Conservation (phyloP, 2,797 vertebrate species). For the Xenops minutus region DNA sequence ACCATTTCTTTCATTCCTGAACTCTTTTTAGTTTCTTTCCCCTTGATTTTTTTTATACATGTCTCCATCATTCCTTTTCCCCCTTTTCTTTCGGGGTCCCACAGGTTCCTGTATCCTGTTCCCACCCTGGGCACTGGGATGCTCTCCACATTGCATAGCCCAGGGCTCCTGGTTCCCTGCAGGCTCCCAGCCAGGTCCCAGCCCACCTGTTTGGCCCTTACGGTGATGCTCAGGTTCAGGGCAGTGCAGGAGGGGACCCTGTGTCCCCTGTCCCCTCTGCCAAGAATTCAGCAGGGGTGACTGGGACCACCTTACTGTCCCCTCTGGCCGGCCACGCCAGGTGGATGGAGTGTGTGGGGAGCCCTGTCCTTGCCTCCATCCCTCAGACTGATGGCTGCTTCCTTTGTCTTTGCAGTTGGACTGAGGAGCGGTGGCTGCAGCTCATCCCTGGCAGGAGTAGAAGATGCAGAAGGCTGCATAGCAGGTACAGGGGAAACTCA, state of each 20-base stretch:
- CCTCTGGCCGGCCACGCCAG: neutral
- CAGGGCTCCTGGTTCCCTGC: neutral
- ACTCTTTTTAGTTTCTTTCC: neutral
- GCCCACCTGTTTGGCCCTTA: neutral
- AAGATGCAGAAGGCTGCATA: constrained; percentile 18
- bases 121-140: neutral
- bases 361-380: neutral
- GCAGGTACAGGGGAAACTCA: neutral
- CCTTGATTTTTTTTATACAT: neutral
- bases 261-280: neutral
- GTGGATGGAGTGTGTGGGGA: fast-evolving
- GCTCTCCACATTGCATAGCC: fast-evolving
- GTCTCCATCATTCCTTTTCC: neutral
- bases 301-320: neutral
- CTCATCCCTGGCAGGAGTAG: neutral
- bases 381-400: neutral
- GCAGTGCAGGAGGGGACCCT: neutral
- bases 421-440: neutral
- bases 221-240: neutral
- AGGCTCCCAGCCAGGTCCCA: neutral
- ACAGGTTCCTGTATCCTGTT: neutral
- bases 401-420: constrained; percentile 1
- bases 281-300: neutral
- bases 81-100: neutral
- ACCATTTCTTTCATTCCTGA: neutral